Percentiles rank a stretch among this genome's conserved stretches.
Evolutionary conservation across 2,113 vertebrate species (phyloP).

Genomic region (Paedocypris sp.): DNA sequence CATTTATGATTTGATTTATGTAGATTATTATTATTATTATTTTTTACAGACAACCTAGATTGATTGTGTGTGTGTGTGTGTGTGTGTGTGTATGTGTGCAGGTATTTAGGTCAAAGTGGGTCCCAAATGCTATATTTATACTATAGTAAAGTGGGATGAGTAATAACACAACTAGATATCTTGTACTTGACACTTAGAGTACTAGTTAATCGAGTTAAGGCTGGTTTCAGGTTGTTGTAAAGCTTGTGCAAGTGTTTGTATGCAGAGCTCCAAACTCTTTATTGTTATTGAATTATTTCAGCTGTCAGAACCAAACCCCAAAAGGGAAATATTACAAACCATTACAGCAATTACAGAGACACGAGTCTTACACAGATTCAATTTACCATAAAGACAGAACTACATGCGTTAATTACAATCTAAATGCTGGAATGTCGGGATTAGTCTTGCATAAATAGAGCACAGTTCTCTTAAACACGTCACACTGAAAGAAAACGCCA

Average conservation of each 20-base stretch:
- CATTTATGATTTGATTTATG: no score
- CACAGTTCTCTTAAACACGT: conserved; percentile 49
- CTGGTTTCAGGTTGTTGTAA: no score
- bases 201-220: no score
- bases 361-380: conserved; percentile 27
- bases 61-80: no score
- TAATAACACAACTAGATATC: no score
- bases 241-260: neutral
- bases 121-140: no score
- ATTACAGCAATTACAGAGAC: conserved; percentile 33
- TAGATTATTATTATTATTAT: no score
- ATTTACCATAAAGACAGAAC: conserved; percentile 38
- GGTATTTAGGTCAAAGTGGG: no score
- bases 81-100: no score
- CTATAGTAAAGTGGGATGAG: no score
- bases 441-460: conserved; percentile 50
- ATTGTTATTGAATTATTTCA: neutral
- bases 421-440: conserved; percentile 52
- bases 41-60: no score
- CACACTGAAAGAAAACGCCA: conserved; percentile 50
- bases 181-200: no score
- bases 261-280: neutral
- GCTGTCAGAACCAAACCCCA: neutral
- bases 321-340: neutral
- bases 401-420: conserved; percentile 46